Base-by-base conservation (phyloP, 2,888 invertebrate species). In the Machimus rusticus region DNA sequence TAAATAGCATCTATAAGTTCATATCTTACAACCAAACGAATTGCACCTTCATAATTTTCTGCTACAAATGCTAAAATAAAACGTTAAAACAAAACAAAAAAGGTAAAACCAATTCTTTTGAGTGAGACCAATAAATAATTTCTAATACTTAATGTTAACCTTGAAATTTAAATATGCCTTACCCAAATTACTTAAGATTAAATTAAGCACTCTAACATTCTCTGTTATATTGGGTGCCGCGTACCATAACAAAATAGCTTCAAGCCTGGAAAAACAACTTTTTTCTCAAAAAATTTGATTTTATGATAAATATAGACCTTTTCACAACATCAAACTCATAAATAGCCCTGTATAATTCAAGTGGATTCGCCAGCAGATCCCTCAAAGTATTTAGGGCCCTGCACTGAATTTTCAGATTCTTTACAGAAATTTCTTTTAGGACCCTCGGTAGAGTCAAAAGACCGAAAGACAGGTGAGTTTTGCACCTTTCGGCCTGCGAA, bases 311-410 rank as follows among this genome's bases (percentile, higher is more conserved):
- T 23, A 92, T n/a, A 90, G 91, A 82, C 82, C 37, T 82, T 88
- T 91, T 89, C 0, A 92, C 91, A 19, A 92, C 90, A 9, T 91
- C 90, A 87, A 89, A 90, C 74, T 92, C 89, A 0, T 57, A 79
- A 5, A 92, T 90, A 1, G 92, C 92, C 1, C 91, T 89, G 77
- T 91, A 89, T 0, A 89, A 90, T 86, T 92, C 89, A 3, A 90
- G 57, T 0, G 91, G 91, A 89, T 92, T 91, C 5, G 90, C 86
- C 4, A 92, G 86, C 28, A 91, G 89, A 34, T 92, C 92, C 0
- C 90, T 88, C 0, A 92, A 86, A 0, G 90, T 90, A 16, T 90
- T 91, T 5, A 92, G 89, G 0, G 91, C 91, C 23, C 88, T 89
- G 89, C 90, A 90, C 55, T 91, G 91, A 2, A 89, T 89, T 37